Evolutionary conservation across 2,888 invertebrate species (phyloP), one percentile per base, ranked within the genome.

Genomic region (Abrostola triplasia): DNA sequence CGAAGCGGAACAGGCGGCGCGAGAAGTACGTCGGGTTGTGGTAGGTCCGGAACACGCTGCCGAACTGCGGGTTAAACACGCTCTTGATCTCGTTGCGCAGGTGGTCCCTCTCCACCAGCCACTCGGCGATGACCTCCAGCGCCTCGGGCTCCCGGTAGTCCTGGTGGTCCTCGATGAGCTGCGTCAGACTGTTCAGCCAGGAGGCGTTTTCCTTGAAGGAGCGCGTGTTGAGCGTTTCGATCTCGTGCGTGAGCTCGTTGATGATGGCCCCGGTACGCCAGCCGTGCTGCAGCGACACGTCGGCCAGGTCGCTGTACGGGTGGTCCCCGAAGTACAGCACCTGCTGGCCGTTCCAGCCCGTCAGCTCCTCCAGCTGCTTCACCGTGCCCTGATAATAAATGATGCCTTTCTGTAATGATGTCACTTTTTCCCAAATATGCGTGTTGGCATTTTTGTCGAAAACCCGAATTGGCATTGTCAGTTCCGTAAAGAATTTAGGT

Each of bases 191-290:
- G 89, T 98, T 98, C 50, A 98, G 95, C 98, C 98, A 98, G 88
- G 98, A 98, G 4, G 98, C 98, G 83, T 97, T 97, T 85, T 96
- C 96, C 85, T 98, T 98, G 91, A 98, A 99, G 69, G 96, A 96
- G 35, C 95, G 95, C 40, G 96, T 96, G 89, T 99, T 99, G 59
- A 99, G 92, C 0, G 98, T 98, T 77, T 97, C 95, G 74, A 99
- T 99, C 94, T 99, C 99, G 85, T 98, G 97, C 98, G 97, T 97
- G 47, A 99, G 93, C 92, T 99, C 99, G 79, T 97, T 98, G 73
- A 99, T 99, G 72, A 99, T 99, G 44, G 99, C 99, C 0, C 99
- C 99, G 5, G 99, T 99, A 77, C 99, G 96, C 99, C 99, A 99
- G 55, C 99, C 99, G 90, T 99, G 98, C 86, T 98, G 98, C 41